phyloP scores from a whole-genome alignment of 2,888 invertebrate species.

The Ophonus ardosiacus region DNA sequence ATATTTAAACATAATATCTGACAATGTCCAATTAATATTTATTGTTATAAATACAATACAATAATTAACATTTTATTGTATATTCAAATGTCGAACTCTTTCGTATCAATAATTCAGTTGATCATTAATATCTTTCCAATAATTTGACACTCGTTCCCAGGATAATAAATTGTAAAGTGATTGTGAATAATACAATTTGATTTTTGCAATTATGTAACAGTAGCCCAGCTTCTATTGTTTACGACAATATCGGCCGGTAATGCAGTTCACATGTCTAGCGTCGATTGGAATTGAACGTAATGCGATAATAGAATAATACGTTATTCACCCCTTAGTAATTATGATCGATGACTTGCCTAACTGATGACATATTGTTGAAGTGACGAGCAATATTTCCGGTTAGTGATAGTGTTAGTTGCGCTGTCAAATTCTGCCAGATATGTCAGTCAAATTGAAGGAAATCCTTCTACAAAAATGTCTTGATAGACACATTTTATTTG shows the following conservation, averaged over 20 bases:
- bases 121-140: background rate
- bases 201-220: constrained; percentile 3
- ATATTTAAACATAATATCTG: background rate
- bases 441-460: background rate
- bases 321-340: constrained; percentile 41
- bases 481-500: too few species aligned
- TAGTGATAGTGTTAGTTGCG: constrained; percentile 32
- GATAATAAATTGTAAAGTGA: background rate
- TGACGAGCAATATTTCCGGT: constrained; percentile 25
- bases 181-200: background rate
- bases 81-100: background rate
- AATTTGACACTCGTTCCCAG: background rate
- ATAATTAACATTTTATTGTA: background rate
- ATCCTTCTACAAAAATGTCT: background rate
- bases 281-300: constrained; percentile 11
- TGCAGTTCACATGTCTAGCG: constrained; percentile 25
- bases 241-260: background rate
- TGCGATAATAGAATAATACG: constrained; percentile 26
- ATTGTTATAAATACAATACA: background rate
- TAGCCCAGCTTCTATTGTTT: background rate
- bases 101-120: background rate
- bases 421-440: constrained; percentile 4
- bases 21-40: background rate
- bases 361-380: constrained; percentile 36
- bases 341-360: constrained; percentile 33